Evolutionary conservation across 2,888 invertebrate genomes (phyloP).

Genomic region (Cantharis nigra): DNA sequence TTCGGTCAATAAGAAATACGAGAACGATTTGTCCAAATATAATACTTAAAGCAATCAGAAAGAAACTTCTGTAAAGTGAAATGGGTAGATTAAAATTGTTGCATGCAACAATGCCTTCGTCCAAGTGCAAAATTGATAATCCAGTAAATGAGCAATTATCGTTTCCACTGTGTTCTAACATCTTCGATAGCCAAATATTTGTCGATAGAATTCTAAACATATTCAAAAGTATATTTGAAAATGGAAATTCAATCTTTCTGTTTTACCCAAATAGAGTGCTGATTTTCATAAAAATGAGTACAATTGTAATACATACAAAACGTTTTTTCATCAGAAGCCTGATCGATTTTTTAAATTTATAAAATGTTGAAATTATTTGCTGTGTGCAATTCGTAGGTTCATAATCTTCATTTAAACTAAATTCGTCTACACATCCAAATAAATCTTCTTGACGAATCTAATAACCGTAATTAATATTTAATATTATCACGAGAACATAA

Average conservation of each 20-base stretch:
- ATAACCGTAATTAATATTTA: background rate
- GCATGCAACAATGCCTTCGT: slow-evolving; percentile 8
- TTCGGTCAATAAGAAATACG: slow-evolving; percentile 30
- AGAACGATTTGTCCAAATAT: slow-evolving; percentile 32
- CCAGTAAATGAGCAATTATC: slow-evolving; percentile 24
- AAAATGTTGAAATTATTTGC: background rate
- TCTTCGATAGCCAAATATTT: slow-evolving; percentile 35
- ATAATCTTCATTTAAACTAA: slow-evolving; percentile 34
- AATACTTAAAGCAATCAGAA: slow-evolving; percentile 29
- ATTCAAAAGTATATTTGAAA: background rate
- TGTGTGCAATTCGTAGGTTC: slow-evolving; percentile 22
- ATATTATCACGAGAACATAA: background rate
- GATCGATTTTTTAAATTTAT: slow-evolving; percentile 29
- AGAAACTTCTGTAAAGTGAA: slow-evolving; percentile 29
- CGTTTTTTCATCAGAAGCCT: slow-evolving; percentile 35
- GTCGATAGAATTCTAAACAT: slow-evolving; percentile 29
- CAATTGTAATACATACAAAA: slow-evolving; percentile 32
- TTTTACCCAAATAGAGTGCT: slow-evolving; percentile 38
- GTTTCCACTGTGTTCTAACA: slow-evolving; percentile 15
- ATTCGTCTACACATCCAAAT: slow-evolving; percentile 36
- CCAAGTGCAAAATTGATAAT: slow-evolving; percentile 30
- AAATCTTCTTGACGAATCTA: slow-evolving; percentile 37
- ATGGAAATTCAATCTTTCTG: background rate
- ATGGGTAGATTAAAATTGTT: slow-evolving; percentile 19
- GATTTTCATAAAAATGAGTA: slow-evolving; percentile 36